Evolutionary conservation across 2,888 invertebrate genomes (phyloP), one percentile per base, ranked within the genome.

Genomic region (Diplolepis rosae): DNA sequence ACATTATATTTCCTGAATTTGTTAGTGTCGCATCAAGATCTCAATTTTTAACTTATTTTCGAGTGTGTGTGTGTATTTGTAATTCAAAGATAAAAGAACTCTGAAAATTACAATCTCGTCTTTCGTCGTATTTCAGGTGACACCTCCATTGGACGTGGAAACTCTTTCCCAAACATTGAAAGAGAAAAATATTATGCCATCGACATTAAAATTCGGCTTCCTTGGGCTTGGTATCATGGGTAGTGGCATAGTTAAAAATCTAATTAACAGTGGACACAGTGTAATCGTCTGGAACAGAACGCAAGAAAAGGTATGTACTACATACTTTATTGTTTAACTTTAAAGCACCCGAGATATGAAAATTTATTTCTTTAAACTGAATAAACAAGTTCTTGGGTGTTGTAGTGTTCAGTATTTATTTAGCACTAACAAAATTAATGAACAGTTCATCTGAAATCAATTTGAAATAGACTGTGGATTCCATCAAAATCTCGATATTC

Each of bases 191-290:
- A 96, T 98, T 78, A 93, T 92, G 74, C 95, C 98, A 0, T 96
- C 97, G 24, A 92, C 92, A 77, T 92, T 95, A 89, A 95, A 94
- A 85, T 98, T 98, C 88, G 98, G 98, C 30, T 98, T 98, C 90
- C 93, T 98, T 30, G 98, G 98, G 0, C 92, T 98, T 35, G 98
- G 98, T 70, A 96, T 96, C 85, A 98, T 98, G 95, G 98, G 98
- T 65, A 93, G 95, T 73, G 97, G 97, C 28, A 95, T 98, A 85
- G 97, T 98, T 18, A 97, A 97, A 91, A 98, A 98, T 89, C 92
- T 98, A 68, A 93, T 98, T 83, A 95, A 95, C 89, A 96, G 97
- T 4, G 98, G 98, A 0, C 98, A 98, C 88, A 95, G 94, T 85
- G 96, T 98, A 67, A 92, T 95, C 79, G 94, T 98, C 68, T 98